Conservation (phyloP, 1,140 invertebrate genomes). For the Pachypsylla venusta region DNA sequence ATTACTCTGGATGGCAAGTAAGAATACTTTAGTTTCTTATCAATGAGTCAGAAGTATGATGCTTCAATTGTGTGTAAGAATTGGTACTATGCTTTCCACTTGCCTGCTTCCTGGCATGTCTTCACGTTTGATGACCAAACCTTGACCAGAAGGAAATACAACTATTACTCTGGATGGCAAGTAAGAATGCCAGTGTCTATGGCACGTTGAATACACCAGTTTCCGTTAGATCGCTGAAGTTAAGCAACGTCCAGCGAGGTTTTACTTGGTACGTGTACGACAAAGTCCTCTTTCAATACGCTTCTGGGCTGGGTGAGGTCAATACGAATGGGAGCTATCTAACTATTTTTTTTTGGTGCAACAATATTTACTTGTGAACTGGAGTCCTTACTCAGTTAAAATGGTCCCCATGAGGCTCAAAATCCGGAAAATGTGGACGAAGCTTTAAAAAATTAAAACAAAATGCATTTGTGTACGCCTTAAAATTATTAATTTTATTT, state of each 20-base stretch:
- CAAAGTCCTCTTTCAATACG: background rate
- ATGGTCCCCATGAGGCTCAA: too few relatives aligned
- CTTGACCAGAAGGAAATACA: slow-evolving; percentile 55
- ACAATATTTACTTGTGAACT: too few relatives aligned
- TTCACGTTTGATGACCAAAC: slow-evolving; percentile 57
- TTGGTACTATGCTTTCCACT: slow-evolving; percentile 58
- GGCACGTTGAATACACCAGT: too few relatives aligned
- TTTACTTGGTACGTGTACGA: too few relatives aligned
- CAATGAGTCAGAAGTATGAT: slow-evolving; percentile 44
- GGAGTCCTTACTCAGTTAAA: too few relatives aligned
- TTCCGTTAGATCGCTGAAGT: too few relatives aligned
- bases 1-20: slow-evolving; percentile 67
- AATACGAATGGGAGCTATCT: background rate
- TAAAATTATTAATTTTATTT: too few relatives aligned
- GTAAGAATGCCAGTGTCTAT: too few relatives aligned
- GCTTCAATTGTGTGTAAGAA: slow-evolving; percentile 52
- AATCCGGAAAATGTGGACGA: too few relatives aligned
- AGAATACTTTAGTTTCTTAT: background rate
- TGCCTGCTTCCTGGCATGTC: slow-evolving; percentile 54
- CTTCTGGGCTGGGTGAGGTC: background rate
- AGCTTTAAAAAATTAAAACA: too few relatives aligned
- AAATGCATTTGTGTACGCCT: too few relatives aligned
- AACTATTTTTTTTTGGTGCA: background rate
- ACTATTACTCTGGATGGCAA: slow-evolving; percentile 64
- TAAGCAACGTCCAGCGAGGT: too few relatives aligned